A percentile compares a stretch with the other conserved stretches of the same genome.
phyloP scores from a whole-genome alignment of 2,888 invertebrate species.

The Bhutanitis thaidina region DNA sequence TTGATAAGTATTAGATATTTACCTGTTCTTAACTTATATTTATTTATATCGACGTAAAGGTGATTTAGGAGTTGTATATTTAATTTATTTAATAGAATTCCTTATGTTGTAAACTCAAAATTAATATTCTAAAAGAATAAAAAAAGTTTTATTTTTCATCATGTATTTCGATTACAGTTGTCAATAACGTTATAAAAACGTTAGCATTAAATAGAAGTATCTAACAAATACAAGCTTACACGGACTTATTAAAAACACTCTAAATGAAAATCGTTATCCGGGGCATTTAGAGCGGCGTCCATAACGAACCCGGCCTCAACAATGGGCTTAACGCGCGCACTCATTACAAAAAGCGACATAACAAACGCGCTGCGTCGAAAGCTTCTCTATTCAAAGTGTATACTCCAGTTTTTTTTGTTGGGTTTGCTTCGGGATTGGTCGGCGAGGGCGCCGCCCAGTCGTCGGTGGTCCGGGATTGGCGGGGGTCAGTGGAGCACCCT shows the following conservation, averaged over 20 bases:
- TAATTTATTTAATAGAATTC: too few relatives aligned
- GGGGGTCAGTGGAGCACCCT: constrained; percentile 69
- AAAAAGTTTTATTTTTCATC: too few relatives aligned
- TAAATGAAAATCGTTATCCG: constrained; percentile 77
- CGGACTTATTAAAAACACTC: constrained; percentile 75
- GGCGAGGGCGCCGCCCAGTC: constrained; percentile 60
- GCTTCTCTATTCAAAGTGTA: constrained; percentile 77
- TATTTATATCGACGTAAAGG: neutral
- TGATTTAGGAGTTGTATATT: neutral
- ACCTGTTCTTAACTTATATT: neutral
- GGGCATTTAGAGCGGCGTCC: constrained; percentile 73
- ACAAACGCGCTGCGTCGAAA: constrained; percentile 76
- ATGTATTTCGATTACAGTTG: too few relatives aligned
- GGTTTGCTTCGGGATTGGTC: constrained; percentile 70
- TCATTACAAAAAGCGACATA: constrained; percentile 80
- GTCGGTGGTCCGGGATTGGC: constrained; percentile 54
- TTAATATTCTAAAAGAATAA: too few relatives aligned
- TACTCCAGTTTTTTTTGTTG: constrained; percentile 74
- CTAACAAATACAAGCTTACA: constrained; percentile 62
- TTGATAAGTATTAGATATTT: neutral
- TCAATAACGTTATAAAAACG: constrained; percentile 25
- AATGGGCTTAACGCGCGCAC: constrained; percentile 78
- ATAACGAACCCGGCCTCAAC: constrained; percentile 76
- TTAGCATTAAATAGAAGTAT: constrained; percentile 38
- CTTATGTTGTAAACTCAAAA: too few relatives aligned